These are phyloP conservation scores for Poecile atricapillus DNA, from an alignment of 2,113 vertebrate species.

Conservation along the genomic window DNA sequence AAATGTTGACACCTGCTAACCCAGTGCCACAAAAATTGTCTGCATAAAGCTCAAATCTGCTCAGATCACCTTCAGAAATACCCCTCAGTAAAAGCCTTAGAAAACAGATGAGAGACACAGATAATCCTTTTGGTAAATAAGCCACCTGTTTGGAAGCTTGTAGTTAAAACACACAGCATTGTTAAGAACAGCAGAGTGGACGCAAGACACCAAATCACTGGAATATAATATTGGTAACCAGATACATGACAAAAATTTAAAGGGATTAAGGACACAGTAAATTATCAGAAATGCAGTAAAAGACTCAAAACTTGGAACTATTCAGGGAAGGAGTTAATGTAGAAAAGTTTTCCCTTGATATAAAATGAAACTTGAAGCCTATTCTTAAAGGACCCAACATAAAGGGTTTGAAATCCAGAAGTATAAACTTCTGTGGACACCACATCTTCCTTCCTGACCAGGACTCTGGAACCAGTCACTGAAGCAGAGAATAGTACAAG, in stretches of 20 bases:
- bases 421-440: neutral
- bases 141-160: conserved; percentile 31
- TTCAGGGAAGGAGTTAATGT: conserved; percentile 11
- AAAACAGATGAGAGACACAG: conserved; percentile 40
- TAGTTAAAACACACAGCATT: neutral
- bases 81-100: conserved; percentile 32
- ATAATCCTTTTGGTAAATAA: conserved; percentile 46
- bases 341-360: conserved; percentile 19
- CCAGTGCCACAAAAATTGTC: neutral
- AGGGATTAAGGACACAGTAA: conserved; percentile 34
- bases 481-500: neutral
- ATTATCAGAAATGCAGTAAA: conserved; percentile 31
- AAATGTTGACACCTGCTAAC: neutral
- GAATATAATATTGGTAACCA: conserved; percentile 41
- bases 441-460: conserved; percentile 4
- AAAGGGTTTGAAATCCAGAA: conserved; percentile 33
- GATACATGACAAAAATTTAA: conserved; percentile 32
- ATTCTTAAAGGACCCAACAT: neutral
- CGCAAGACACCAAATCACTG: neutral
- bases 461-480: neutral
- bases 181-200: neutral
- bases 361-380: conserved; percentile 25
- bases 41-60: neutral
- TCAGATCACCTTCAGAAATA: neutral
- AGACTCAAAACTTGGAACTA: conserved; percentile 5